Percentiles rank a stretch among this genome's conserved stretches.
Evolutionary conservation across 2,888 invertebrate species (phyloP).

Genomic region (Lasioglossum zephyrum): DNA sequence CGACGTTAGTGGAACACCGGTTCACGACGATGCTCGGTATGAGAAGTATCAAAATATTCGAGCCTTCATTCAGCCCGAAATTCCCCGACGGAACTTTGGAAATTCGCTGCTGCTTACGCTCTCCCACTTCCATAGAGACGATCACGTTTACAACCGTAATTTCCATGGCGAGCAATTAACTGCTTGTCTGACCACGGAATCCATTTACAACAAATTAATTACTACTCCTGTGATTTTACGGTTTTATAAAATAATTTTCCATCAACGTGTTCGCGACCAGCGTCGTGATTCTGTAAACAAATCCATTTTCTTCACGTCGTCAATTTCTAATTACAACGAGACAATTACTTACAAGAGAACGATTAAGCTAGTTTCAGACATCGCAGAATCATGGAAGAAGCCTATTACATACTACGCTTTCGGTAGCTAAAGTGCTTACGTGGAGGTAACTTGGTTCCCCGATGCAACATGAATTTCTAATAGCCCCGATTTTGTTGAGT

Average conservation of each 20-base stretch:
- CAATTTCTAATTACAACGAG: not conserved
- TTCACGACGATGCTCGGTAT: not conserved
- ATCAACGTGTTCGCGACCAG: not conserved
- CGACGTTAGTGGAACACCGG: conserved; percentile 14
- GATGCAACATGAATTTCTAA: not conserved
- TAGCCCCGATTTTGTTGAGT: not conserved
- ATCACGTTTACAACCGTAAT: not conserved
- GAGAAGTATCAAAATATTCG: conserved; percentile 24
- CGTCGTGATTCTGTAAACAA: not conserved
- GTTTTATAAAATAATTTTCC: not conserved
- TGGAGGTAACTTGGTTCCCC: not conserved
- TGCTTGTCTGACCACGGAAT: not conserved
- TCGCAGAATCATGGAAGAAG: not conserved
- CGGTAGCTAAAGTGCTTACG: not conserved
- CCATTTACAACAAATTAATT: not conserved
- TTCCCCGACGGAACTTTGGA: not conserved
- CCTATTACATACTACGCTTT: not conserved
- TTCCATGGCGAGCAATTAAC: not conserved
- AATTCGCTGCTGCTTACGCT: not conserved
- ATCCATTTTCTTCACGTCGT: not conserved
- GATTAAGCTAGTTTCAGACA: not conserved
- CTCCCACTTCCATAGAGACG: not conserved
- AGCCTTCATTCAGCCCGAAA: not conserved
- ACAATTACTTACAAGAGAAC: not conserved
- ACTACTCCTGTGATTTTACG: not conserved